Conservation (phyloP, 2,797 vertebrate genomes). For the Huso huso region DNA sequence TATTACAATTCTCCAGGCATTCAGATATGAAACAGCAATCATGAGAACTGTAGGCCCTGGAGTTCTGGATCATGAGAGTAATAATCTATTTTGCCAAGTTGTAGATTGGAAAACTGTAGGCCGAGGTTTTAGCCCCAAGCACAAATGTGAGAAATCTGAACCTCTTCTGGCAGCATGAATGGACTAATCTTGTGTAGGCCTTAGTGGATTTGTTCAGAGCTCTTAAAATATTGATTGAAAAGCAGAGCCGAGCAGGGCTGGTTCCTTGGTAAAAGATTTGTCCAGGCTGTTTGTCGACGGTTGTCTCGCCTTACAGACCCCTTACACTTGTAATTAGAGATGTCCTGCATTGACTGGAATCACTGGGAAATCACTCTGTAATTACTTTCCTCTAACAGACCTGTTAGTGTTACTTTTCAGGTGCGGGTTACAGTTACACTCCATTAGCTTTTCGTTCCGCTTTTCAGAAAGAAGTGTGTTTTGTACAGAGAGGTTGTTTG, state of each 20-base stretch:
- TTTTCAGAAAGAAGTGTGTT: neutral
- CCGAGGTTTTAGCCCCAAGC: too few species aligned
- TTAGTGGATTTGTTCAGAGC: neutral
- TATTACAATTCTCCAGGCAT: too few species aligned
- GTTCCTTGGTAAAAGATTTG: conserved; percentile 4
- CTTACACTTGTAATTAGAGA: conserved; percentile 23
- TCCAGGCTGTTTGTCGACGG: neutral
- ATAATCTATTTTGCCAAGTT: too few species aligned
- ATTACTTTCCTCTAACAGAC: conserved; percentile 13
- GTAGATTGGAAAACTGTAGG: too few species aligned
- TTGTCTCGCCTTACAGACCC: conserved; percentile 7
- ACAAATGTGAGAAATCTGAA: too few species aligned
- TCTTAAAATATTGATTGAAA: conserved; percentile 10
- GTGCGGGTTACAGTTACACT: conserved; percentile 17
- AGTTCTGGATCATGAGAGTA: too few species aligned
- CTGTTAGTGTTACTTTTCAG: neutral
- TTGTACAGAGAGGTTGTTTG: neutral
- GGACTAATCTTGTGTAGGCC: neutral
- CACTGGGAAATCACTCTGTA: conserved; percentile 10
- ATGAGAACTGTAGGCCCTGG: too few species aligned
- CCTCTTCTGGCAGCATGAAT: neutral
- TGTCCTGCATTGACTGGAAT: conserved; percentile 4
- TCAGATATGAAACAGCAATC: too few species aligned
- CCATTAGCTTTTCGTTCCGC: conserved; percentile 8
- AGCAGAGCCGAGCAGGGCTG: neutral